Conservation (phyloP, 2,113 vertebrate species). For the Anseranas semipalmata region DNA sequence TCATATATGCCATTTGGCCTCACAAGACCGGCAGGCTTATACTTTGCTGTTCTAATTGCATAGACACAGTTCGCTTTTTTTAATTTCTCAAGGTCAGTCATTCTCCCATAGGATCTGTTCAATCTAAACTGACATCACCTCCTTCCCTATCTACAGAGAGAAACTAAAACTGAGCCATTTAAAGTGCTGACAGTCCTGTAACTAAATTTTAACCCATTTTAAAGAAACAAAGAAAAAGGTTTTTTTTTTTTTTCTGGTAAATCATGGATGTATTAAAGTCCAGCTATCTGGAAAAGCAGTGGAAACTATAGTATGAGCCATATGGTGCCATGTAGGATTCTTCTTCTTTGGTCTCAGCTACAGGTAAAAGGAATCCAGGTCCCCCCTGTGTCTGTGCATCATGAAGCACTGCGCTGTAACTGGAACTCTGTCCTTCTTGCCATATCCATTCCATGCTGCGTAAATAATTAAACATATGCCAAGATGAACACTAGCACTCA, state of each 20-base stretch:
- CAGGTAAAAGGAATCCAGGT: background rate
- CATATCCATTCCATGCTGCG: background rate
- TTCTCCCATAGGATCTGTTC: background rate
- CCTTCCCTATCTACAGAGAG: background rate
- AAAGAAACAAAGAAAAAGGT: background rate
- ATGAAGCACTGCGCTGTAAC: background rate
- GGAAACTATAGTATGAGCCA: background rate
- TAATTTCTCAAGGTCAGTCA: constrained; percentile 33
- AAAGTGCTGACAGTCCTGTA: background rate
- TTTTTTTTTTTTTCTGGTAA: background rate
- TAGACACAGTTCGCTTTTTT: background rate
- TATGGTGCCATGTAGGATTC: background rate
- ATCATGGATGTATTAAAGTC: background rate
- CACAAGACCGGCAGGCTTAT: background rate
- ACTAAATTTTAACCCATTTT: background rate
- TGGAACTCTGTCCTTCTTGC: background rate
- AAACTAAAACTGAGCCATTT: background rate
- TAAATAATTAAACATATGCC: background rate
- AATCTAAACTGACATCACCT: background rate
- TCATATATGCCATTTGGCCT: constrained; percentile 3
- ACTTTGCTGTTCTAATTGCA: constrained; percentile 4
- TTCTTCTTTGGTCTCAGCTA: background rate
- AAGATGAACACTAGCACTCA: background rate
- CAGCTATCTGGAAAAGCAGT: background rate
- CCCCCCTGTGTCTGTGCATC: background rate